Percentiles rank a stretch among this genome's conserved stretches.
These are phyloP conservation scores for Watsonalla binaria DNA, from an alignment of 2,888 invertebrate genomes.

Conservation along the genomic window DNA sequence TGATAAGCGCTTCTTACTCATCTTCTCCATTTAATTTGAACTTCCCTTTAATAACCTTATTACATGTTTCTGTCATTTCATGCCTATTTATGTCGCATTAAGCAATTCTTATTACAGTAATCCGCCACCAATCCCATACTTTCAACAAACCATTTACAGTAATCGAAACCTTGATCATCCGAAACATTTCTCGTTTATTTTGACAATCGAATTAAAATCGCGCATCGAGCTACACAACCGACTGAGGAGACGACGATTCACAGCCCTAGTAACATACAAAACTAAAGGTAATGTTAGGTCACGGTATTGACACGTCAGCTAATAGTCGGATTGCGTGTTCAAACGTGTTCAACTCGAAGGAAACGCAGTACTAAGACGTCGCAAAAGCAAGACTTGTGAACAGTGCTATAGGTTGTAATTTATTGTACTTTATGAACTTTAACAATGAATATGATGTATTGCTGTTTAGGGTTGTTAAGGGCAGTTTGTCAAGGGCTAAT, in stretches of 20 bases:
- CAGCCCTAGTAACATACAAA: background rate
- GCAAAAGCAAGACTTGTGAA: constrained; percentile 4
- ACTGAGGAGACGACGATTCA: background rate
- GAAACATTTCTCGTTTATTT: no score
- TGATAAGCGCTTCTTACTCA: no score
- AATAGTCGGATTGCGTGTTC: constrained; percentile 58
- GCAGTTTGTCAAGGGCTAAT: background rate
- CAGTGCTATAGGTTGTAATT: constrained; percentile 1
- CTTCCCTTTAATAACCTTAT: no score
- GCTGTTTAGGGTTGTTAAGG: background rate
- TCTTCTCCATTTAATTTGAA: no score
- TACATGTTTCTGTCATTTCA: no score
- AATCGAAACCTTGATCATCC: no score
- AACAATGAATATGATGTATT: background rate
- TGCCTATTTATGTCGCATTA: no score
- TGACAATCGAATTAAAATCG: no score
- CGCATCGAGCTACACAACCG: no score
- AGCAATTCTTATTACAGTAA: no score
- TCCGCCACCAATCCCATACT: no score
- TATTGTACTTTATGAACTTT: constrained; percentile 1
- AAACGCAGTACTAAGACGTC: constrained; percentile 39
- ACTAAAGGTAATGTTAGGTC: constrained; percentile 16
- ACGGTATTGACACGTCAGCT: constrained; percentile 54
- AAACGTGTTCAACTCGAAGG: constrained; percentile 32
- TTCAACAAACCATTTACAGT: no score